These are phyloP conservation scores for Helicorthomorpha holstii DNA, from an alignment of 1,140 invertebrate species.

Conservation along the genomic window DNA sequence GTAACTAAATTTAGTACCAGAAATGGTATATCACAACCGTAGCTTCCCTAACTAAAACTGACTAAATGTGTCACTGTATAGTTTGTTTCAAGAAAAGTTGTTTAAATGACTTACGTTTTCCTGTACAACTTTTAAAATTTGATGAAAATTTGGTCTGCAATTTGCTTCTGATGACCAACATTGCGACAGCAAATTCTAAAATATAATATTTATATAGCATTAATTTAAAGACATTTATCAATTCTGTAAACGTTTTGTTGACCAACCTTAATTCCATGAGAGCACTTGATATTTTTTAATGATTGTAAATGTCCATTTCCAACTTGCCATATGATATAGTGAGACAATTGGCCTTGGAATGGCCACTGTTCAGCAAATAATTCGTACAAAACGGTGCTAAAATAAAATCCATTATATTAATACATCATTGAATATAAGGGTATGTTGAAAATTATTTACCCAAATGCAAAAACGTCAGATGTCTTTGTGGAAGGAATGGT, in stretches of 20 bases:
- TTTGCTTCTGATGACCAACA: neutral
- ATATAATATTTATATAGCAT: neutral
- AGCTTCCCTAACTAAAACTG: too few relatives aligned
- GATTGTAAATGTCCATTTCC: slow-evolving; percentile 18
- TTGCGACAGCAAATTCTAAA: neutral
- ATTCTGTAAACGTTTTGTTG: neutral
- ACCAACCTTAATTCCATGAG: slow-evolving; percentile 20
- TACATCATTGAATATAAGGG: too few relatives aligned
- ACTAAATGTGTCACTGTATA: too few relatives aligned
- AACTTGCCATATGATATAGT: slow-evolving; percentile 24
- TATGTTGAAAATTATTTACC: slow-evolving; percentile 20
- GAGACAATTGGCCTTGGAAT: slow-evolving; percentile 17
- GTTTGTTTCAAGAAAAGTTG: too few relatives aligned
- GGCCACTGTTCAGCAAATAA: slow-evolving; percentile 22
- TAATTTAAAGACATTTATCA: neutral
- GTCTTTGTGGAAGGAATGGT: slow-evolving; percentile 15
- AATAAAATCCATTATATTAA: too few relatives aligned
- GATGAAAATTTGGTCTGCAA: neutral
- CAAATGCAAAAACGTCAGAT: slow-evolving; percentile 28
- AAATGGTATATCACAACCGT: too few relatives aligned
- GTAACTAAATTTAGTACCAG: neutral
- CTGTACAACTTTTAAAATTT: neutral
- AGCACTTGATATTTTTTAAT: slow-evolving; percentile 18
- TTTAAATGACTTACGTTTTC: neutral
- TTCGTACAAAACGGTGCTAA: slow-evolving; percentile 28